Conservation (phyloP, 2,113 vertebrate species). For the Thunnus thynnus region DNA sequence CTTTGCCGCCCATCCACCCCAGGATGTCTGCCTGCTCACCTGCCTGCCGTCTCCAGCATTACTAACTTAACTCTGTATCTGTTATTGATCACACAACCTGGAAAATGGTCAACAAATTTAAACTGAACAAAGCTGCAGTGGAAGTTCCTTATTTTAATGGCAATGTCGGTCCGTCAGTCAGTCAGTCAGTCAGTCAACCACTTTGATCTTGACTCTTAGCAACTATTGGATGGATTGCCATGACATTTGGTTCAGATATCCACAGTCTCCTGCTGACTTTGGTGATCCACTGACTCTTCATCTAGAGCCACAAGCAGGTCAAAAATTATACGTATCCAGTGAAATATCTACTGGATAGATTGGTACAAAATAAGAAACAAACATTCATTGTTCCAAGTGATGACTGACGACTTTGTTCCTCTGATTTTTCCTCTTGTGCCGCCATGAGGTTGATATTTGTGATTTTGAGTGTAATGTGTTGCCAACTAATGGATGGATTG, state of each 20-base stretch:
- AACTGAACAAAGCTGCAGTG: not conserved
- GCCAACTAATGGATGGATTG: too few relatives aligned
- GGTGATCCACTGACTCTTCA: not conserved
- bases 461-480: too few relatives aligned
- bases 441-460: not conserved
- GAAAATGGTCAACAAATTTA: not conserved
- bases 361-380: too few relatives aligned
- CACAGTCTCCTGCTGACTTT: too few relatives aligned
- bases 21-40: conserved; percentile 50
- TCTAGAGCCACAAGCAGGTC: not conserved
- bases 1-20: conserved; percentile 28
- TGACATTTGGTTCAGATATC: too few relatives aligned
- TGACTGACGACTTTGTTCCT: too few relatives aligned
- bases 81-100: not conserved
- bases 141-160: not conserved
- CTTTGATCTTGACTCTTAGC: not conserved
- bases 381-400: not conserved
- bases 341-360: too few relatives aligned
- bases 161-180: too few relatives aligned
- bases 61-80: conserved; percentile 19
- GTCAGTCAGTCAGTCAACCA: too few relatives aligned
- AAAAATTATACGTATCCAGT: not conserved
- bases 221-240: not conserved
- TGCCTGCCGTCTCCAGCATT: conserved; percentile 65
- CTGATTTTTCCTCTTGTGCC: not conserved